Evolutionary conservation across 2,113 vertebrate genomes (phyloP), one percentile per base, ranked within the genome.

Genomic region (Lophura nycthemera): DNA sequence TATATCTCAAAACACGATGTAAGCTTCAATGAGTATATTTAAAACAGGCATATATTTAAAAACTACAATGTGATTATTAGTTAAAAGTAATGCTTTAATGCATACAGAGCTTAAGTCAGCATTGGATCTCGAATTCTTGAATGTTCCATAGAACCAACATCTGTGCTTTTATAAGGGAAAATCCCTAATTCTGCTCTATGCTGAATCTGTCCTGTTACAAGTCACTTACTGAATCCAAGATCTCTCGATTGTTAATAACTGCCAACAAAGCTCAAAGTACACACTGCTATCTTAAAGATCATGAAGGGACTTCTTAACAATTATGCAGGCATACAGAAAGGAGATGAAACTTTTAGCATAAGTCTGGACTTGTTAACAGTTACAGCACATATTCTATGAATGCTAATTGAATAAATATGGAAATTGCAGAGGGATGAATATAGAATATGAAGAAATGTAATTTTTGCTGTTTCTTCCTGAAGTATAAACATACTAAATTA

Each of bases 401-500:
- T 65, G 24, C 6, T 86, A 76, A 76, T 89, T 21, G 30, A 82
- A 40, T 43, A 86, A 92, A 74, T 89, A 94, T 43, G 52, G 81
- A 89, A 94, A 76, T 18, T 77, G 30, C 75, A 83, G 70, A 67
- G 22, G 12, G 19, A n/a, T 59, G 79, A 80, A 89, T 81, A 61
- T 30, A 77, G 70, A 67, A 63, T 78, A 54, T 63, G 48, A 86
- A 63, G 48, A 65, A 87, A 47, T 1, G 1, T 69, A 66, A n/a
- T 86, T 92, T 84, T 89, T 82, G 48, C 17, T 61, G 54, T 69
- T 50, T 57, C 18, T 0, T 17, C 29, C n/a, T 20, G 17, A 92
- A 50, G 45, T 70, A 77, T 80, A 73, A 86, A 40, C 52, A 60
- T 70, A 64, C 43, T 93, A 76, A 95, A 95, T 96, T 81, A 94